Conservation (phyloP, 2,113 vertebrate genomes). For the Hirundichthys speculiger region DNA sequence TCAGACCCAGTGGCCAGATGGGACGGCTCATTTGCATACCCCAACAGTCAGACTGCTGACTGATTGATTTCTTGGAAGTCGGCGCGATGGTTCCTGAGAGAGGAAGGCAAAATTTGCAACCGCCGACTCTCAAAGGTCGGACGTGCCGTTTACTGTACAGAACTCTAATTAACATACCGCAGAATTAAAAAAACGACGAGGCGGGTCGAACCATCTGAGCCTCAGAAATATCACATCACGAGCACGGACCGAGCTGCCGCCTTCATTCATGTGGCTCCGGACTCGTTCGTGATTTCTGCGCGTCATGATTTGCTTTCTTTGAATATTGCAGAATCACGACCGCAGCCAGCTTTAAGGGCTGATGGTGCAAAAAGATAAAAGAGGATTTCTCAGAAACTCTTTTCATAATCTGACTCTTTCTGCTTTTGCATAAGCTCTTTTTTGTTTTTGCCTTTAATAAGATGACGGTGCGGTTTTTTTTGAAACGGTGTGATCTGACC, state of each 20-base stretch:
- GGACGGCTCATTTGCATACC: constrained; percentile 92
- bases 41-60: constrained; percentile 80
- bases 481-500: background rate
- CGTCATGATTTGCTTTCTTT: no score
- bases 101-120: constrained; percentile 67
- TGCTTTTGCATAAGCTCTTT: no score
- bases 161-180: constrained; percentile 16
- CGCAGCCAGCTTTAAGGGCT: no score
- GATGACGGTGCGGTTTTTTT: background rate
- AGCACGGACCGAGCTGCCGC: background rate
- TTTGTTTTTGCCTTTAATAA: background rate
- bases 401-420: no score
- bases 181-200: background rate
- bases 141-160: constrained; percentile 1
- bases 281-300: no score
- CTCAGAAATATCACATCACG: background rate
- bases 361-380: no score
- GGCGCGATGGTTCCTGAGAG: constrained; percentile 64
- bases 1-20: constrained; percentile 84
- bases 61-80: constrained; percentile 90
- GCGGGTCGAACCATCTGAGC: no score
- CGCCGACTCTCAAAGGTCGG: constrained; percentile 30
- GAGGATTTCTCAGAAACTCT: no score
- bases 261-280: constrained; percentile 1
- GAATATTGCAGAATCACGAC: no score